These are phyloP conservation scores for Echiichthys vipera DNA, from an alignment of 2,797 vertebrate species.

Conservation along the genomic window DNA sequence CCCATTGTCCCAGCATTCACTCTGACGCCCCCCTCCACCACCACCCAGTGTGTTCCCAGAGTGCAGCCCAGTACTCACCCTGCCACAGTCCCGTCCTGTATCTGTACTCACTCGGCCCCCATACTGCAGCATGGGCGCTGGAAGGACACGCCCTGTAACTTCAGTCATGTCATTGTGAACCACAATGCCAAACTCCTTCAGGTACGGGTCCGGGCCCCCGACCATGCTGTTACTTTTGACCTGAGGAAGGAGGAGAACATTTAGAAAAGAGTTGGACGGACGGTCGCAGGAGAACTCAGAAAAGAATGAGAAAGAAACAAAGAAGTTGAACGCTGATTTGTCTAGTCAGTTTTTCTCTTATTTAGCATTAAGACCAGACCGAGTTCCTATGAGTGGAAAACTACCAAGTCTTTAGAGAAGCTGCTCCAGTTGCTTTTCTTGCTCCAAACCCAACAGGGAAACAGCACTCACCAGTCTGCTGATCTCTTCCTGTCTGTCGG, in stretches of 20 bases:
- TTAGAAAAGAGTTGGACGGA: no score
- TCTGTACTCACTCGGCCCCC: constrained; percentile 96
- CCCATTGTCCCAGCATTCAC: constrained; percentile 36
- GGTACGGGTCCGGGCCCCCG: constrained; percentile 96
- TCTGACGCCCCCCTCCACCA: constrained; percentile 19
- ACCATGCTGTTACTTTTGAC: constrained; percentile 99
- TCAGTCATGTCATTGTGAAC: constrained; percentile 99
- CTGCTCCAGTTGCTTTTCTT: constrained; percentile 4
- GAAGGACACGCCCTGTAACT: constrained; percentile 96
- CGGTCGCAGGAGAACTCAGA: not conserved
- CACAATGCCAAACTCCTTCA: constrained; percentile 98
- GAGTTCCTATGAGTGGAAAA: not conserved
- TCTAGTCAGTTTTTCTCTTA: not conserved
- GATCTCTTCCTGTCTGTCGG: constrained; percentile 98
- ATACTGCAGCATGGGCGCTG: constrained; percentile 98
- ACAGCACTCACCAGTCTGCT: constrained; percentile 91
- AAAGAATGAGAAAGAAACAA: not conserved
- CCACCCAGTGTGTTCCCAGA: constrained; percentile 32
- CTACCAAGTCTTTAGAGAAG: not conserved
- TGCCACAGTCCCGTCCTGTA: constrained; percentile 89
- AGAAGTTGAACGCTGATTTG: not conserved
- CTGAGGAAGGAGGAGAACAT: constrained; percentile 69
- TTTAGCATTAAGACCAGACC: not conserved
- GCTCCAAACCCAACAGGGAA: not conserved
- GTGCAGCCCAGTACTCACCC: constrained; percentile 85